Base-by-base conservation (phyloP, 2,888 invertebrate genomes). In the Hypomecis atomaria region DNA sequence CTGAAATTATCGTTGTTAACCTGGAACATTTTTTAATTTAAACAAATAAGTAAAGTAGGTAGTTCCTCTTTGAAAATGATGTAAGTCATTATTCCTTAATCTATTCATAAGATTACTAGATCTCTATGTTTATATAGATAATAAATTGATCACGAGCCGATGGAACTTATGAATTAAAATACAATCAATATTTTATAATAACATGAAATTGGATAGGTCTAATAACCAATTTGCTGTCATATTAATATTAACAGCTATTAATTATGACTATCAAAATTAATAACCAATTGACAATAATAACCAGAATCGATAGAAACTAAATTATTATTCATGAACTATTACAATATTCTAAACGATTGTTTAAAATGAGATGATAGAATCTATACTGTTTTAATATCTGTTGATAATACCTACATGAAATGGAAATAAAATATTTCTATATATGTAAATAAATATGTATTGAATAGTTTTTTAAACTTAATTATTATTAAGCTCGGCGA, bases 261-360 rank as follows among this genome's bases (percentile, higher is more conserved):
- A 43, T 34, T 6, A 13, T 13, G 36, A 5, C 36, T 33, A 44
- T 37, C 45, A 54, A 37, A 37, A 55, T 45, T 55, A 45, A 55
- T 55, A 55, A 37, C 44, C 44, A 45, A 54, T 54, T 38, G 11
- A 50, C 37, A 50, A 38, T 36, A 54, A 36, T 45, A 45, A 37
- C 13, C 45, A 40, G 40, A 38, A 47, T 56, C 13, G 36, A 45
- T 37, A 10, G 45, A 56, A 37, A 36, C 5, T 45, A 56, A 56
- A 47, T 47, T 56, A 47, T 47, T 56, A 56, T 56, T 56, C 56
- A 56, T 56, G 56, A 56, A 47, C 47, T 47, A 45, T 54, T 54
- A 54, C 33, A 48, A 38, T 37, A 13, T 11, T 45, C 10, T 37
- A 47, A 56, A 47, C 33, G 38, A 45, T 56, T 56, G 45, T 45